Evolutionary conservation across 2,797 vertebrate species (phyloP), one percentile per base, ranked within the genome.

Genomic region (Cetoscarus ocellatus): DNA sequence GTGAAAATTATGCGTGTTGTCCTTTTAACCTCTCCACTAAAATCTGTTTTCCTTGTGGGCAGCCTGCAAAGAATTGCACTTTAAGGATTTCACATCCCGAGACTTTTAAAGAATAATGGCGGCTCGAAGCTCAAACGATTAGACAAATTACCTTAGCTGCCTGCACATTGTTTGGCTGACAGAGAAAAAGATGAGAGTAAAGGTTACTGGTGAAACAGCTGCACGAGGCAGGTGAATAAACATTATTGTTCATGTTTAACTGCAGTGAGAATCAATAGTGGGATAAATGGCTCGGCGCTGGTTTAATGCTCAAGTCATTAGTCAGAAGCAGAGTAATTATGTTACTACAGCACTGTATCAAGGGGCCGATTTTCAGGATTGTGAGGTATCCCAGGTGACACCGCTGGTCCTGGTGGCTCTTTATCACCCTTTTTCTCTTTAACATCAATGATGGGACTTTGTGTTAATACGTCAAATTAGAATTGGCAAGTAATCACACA

Each of bases 281-380:
- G 77, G 80, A 90, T 89, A 77, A 90, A 89, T 88, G 78, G 72
- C 86, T 81, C 73, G 71, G 89, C 80, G 68, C 64, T 51, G 56
- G 71, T 82, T 82, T 88, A 86, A 86, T 84, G 77, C 71, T 75
- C 47, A 56, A 79, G 79, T 80, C 87, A 86, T 90, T 90, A 90
- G 80, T 86, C 81, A 85, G 71, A 42, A 67, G 65, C 68, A 79
- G 77, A 82, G 79, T 85, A 87, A 87, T 88, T 90, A 75, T 82
- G 79, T 77, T 83, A 87, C 79, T 57, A 72, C 82, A 75, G 61
- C 63, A 74, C 75, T 83, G 68, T 61, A 77, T 79, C 73, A 79
- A 82, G 72, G 56, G 61, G 70, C 45, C 76, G 39, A 66, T 85
- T 80, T 81, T 60, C 70, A 60, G 48, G 57, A 75, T 47, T 63